These are phyloP conservation scores for Eupsittula cactorum DNA, from an alignment of 2,113 vertebrate species.

Conservation along the genomic window DNA sequence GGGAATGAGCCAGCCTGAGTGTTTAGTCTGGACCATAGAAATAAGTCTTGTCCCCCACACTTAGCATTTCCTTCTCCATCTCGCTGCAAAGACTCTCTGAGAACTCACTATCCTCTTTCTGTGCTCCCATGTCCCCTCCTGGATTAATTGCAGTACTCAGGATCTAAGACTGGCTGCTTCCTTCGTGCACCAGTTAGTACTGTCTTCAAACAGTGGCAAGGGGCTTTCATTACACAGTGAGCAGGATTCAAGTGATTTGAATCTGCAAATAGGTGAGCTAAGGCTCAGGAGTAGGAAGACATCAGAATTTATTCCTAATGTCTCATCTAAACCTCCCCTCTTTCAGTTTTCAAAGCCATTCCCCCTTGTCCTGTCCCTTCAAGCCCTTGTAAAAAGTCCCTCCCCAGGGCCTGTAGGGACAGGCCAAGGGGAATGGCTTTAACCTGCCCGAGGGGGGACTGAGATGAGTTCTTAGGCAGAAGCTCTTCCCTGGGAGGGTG, in stretches of 20 bases:
- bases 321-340: background rate
- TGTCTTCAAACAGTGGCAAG: background rate
- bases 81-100: background rate
- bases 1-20: background rate
- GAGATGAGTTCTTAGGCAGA: background rate
- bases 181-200: background rate
- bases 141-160: background rate
- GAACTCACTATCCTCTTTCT: background rate
- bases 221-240: background rate
- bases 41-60: background rate
- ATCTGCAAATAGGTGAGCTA: background rate
- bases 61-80: background rate
- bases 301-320: background rate
- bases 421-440: background rate
- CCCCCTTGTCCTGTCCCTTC: background rate
- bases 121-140: background rate
- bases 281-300: background rate
- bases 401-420: background rate
- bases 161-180: background rate
- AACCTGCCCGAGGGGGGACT: fast-evolving
- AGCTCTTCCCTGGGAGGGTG: background rate
- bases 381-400: background rate
- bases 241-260: background rate
- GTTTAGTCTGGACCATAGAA: background rate
- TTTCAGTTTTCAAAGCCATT: background rate